A percentile compares a stretch with the other conserved stretches of the same genome.
Evolutionary conservation across 2,113 vertebrate genomes (phyloP).

Genomic region (Felis catus): DNA sequence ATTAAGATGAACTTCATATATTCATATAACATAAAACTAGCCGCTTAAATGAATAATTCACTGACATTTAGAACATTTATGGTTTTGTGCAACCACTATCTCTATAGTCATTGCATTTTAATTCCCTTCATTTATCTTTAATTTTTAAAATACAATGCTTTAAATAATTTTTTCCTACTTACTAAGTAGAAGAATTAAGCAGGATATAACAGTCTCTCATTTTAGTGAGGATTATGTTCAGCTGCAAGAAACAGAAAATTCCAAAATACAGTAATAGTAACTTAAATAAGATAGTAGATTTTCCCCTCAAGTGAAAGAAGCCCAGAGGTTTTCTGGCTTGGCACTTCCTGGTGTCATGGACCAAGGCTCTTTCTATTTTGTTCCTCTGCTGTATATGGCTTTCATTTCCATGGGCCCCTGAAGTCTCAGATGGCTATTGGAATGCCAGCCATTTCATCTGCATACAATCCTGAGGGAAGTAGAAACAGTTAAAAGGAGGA

Average conservation of each 20-base stretch:
- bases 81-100: not conserved
- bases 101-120: not conserved
- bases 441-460: not conserved
- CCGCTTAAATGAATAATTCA: not conserved
- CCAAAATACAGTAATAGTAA: not conserved
- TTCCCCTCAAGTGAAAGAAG: not conserved
- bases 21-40: not conserved
- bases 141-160: not conserved
- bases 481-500: not conserved
- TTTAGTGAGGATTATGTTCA: conserved; percentile 4
- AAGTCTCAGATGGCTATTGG: not conserved
- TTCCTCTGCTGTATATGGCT: not conserved
- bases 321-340: not conserved
- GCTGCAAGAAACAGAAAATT: not conserved
- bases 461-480: not conserved
- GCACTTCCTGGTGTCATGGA: not conserved
- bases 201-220: not conserved
- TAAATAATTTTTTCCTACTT: not conserved
- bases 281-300: not conserved
- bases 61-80: not conserved
- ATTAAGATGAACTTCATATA: not conserved
- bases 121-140: not conserved
- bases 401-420: not conserved
- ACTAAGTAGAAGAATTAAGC: not conserved
- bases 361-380: not conserved